Evolutionary conservation across 1,140 invertebrate species (phyloP).

Genomic region (Eueides isabella): DNA sequence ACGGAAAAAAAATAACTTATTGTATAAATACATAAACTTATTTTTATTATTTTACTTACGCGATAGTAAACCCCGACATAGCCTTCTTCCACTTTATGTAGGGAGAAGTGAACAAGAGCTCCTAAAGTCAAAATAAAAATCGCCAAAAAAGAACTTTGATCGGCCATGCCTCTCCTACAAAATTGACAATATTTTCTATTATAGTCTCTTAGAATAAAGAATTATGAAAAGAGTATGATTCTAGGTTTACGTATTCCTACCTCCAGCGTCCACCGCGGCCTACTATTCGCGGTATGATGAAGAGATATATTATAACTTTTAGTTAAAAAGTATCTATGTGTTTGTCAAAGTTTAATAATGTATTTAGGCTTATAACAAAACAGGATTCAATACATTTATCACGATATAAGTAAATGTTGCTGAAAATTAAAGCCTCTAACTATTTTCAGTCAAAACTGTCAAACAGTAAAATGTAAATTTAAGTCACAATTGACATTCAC

Average conservation of each 20-base stretch:
- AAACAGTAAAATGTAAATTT: background rate
- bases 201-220: background rate
- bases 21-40: background rate
- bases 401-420: background rate
- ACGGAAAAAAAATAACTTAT: background rate
- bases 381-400: background rate
- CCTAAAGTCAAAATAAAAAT: constrained; percentile 70
- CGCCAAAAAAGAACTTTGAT: constrained; percentile 70
- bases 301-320: constrained; percentile 4
- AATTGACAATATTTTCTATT: background rate
- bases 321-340: background rate
- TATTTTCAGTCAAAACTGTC: background rate
- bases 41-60: constrained; percentile 81
- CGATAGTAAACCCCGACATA: constrained; percentile 95
- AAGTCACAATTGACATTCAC: background rate
- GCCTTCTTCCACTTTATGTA: constrained; percentile 94
- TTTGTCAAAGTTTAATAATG: background rate
- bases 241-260: background rate
- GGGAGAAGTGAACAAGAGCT: constrained; percentile 76
- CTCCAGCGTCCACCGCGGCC: background rate
- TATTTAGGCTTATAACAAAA: background rate
- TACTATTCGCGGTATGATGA: constrained; percentile 63
- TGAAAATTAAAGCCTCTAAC: background rate
- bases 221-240: background rate
- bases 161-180: constrained; percentile 58